Base-by-base conservation (phyloP, 2,888 invertebrate species). In the Drosophila phalerata region DNA sequence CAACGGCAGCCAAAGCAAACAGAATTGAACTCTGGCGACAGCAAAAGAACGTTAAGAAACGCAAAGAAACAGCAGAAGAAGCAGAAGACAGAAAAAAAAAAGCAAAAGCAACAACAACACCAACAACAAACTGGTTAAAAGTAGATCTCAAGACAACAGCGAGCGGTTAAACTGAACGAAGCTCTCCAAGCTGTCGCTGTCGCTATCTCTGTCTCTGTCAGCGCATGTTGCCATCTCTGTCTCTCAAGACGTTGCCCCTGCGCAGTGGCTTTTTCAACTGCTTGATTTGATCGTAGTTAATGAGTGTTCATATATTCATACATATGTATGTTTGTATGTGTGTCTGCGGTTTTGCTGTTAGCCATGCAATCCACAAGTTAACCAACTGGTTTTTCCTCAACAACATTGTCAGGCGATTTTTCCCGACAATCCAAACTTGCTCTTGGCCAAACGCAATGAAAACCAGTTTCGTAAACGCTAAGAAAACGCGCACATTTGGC, bases 1-100 rank as follows among this genome's bases (percentile, higher is more conserved):
- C 68, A 86, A 83, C 85, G 69, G 70, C 86, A 83, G 86, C 86
- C 57, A 53, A 70, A 77, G 83, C 85, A 86, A 81, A 86, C 85
- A 86, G 79, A 86, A 79, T 80, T 85, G 81, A 84, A 80, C 81
- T 79, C 78, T 79, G 82, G 78, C 78, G 82, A 81, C 78, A 78
- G 77, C 65, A 53, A 60, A 75, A 77, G 76, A 77, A 77, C 80
- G 62, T 79, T 60, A 63, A 60, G 43, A 52, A 65, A 40, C 45
- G 47, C 19, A 48, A 48, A 70, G 58, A 11, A 58, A 42, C 17
- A 62, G 47, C 2, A 37, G n/a, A n/a, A 37, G 34, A 5, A 37
- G 34, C n/a, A n/a, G n/a, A 28, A 8, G 28, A 2, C 3, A 5
- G 5, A 5, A 25, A 28, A 13, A 37, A 58, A 42, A 53, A 43